Evolutionary conservation across 2,113 vertebrate genomes (phyloP).

Genomic region (Ammodytes marinus): DNA sequence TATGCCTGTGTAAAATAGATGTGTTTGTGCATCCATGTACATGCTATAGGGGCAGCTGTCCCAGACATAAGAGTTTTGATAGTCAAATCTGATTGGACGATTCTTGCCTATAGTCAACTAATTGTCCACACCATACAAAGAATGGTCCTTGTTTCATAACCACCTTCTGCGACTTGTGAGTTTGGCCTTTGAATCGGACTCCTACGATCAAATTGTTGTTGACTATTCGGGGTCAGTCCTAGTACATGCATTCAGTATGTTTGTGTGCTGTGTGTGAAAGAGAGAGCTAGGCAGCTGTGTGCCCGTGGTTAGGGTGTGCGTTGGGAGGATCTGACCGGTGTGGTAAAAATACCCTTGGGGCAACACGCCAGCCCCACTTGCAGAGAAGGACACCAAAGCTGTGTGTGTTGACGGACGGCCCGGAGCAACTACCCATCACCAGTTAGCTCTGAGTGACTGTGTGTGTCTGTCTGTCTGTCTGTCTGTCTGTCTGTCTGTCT

Average conservation of each 20-base stretch:
- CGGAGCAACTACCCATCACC: conserved; percentile 20
- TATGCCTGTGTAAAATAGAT: background rate
- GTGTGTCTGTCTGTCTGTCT: background rate
- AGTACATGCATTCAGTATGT: background rate
- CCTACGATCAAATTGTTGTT: too few relatives aligned
- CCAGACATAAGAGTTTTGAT: too few relatives aligned
- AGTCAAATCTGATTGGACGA: too few relatives aligned
- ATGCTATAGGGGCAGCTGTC: background rate
- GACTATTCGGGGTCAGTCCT: too few relatives aligned
- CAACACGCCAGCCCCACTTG: conserved; percentile 54
- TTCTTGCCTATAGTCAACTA: too few relatives aligned
- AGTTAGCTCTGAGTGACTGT: background rate
- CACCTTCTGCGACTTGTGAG: too few relatives aligned
- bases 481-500: background rate
- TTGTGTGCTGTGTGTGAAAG: conserved; percentile 8
- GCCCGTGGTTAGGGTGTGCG: conserved; percentile 63
- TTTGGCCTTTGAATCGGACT: too few relatives aligned
- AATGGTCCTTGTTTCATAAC: too few relatives aligned
- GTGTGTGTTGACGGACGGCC: conserved; percentile 63
- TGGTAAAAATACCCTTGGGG: conserved; percentile 71
- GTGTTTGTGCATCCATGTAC: background rate
- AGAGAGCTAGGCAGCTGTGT: conserved; percentile 64
- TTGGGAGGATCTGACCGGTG: conserved; percentile 65
- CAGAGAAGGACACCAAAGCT: conserved; percentile 72
- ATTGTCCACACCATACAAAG: too few relatives aligned